These are phyloP conservation scores for Tragopan temminckii DNA, from an alignment of 2,797 vertebrate species.

Conservation along the genomic window DNA sequence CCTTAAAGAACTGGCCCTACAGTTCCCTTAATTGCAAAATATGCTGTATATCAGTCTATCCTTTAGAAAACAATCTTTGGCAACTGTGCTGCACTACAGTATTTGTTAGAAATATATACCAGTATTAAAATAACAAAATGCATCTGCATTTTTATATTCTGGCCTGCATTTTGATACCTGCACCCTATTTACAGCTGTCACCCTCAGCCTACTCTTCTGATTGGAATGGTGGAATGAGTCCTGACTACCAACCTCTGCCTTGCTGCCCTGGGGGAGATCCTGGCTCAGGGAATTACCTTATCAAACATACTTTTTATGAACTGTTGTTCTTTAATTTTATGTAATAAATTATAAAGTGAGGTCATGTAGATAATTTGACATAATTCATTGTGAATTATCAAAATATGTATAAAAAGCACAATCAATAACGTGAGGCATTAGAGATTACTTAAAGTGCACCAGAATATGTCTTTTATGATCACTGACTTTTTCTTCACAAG, in stretches of 20 bases:
- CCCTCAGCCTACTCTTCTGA: background rate
- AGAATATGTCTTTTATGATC: background rate
- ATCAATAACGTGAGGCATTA: background rate
- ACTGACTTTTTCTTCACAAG: background rate
- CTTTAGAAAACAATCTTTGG: background rate
- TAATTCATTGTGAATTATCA: background rate
- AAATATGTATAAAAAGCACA: background rate
- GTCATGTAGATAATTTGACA: background rate
- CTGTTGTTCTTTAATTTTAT: background rate
- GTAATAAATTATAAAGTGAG: background rate
- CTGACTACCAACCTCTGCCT: background rate
- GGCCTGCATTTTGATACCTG: background rate
- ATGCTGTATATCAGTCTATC: background rate
- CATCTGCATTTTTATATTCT: background rate
- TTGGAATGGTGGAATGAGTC: background rate
- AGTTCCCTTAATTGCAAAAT: background rate
- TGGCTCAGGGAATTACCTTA: rapidly evolving
- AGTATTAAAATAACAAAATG: background rate
- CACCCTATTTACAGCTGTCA: background rate
- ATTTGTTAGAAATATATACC: background rate
- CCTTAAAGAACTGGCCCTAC: background rate
- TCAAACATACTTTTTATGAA: background rate
- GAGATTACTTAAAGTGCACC: background rate
- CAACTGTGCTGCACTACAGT: background rate
- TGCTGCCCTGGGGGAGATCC: rapidly evolving